These are phyloP conservation scores for Drosophila bocki DNA, from an alignment of 1,140 invertebrate genomes.

Conservation along the genomic window DNA sequence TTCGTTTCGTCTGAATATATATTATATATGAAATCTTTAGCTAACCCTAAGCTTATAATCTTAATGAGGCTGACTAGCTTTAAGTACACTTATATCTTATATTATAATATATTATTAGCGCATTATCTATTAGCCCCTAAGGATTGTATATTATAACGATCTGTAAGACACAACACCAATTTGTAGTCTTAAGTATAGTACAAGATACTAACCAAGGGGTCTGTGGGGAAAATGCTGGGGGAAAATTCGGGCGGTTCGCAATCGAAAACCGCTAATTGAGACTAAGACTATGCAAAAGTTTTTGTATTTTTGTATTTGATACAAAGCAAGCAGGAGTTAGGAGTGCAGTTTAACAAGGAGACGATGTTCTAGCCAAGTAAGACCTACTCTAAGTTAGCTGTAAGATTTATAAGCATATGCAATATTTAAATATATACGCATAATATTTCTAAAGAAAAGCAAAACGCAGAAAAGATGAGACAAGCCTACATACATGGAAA, in stretches of 20 bases:
- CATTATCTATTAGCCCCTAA: slow-evolving; percentile 25
- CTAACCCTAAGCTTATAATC: slow-evolving; percentile 15
- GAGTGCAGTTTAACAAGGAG: slow-evolving; percentile 20
- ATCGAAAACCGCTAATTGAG: slow-evolving; percentile 61
- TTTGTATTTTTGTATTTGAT: slow-evolving; percentile 83
- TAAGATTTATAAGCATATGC: slow-evolving; percentile 56
- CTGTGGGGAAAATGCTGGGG: slow-evolving; percentile 12
- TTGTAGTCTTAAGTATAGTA: slow-evolving; percentile 69
- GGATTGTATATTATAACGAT: slow-evolving; percentile 51
- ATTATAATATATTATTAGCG: slow-evolving; percentile 18
- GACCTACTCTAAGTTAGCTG: slow-evolving; percentile 45
- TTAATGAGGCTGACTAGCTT: slow-evolving; percentile 16
- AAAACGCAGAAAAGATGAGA: slow-evolving; percentile 50
- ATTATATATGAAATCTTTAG: slow-evolving; percentile 25
- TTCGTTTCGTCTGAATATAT: slow-evolving; percentile 58
- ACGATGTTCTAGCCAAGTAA: slow-evolving; percentile 55
- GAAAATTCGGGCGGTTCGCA: slow-evolving; percentile 18
- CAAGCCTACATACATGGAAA: slow-evolving; percentile 78
- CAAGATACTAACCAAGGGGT: slow-evolving; percentile 4
- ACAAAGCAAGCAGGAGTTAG: slow-evolving; percentile 65
- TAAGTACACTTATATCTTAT: slow-evolving; percentile 13
- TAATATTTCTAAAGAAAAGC: slow-evolving; percentile 68
- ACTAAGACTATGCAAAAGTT: slow-evolving; percentile 77
- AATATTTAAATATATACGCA: slow-evolving; percentile 55
- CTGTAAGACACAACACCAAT: slow-evolving; percentile 79